Evolutionary conservation across 1,140 invertebrate species (phyloP).

Genomic region (Trichonephila clavipes): DNA sequence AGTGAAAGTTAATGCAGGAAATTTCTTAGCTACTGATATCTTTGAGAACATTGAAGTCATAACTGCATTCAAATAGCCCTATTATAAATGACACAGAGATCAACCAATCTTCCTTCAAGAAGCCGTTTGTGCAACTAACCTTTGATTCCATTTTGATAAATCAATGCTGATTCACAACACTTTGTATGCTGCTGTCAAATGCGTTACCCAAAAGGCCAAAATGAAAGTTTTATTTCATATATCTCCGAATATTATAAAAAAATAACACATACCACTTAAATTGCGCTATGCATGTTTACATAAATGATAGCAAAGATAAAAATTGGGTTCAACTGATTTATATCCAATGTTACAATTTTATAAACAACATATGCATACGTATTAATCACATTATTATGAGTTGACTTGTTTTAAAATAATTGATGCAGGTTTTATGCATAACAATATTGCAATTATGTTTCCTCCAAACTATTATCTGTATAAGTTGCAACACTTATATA

Average conservation of each 20-base stretch:
- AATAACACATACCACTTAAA: neutral
- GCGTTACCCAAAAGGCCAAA: neutral
- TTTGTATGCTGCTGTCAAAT: constrained; percentile 44
- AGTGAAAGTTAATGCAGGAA: constrained; percentile 17
- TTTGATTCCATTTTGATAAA: constrained; percentile 52
- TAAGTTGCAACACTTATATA: too few species aligned
- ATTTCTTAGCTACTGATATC: constrained; percentile 24
- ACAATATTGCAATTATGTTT: too few species aligned
- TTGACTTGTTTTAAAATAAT: too few species aligned
- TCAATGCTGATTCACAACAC: constrained; percentile 27
- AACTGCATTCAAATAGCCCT: constrained; percentile 39
- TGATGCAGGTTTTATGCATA: too few species aligned
- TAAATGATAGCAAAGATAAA: neutral
- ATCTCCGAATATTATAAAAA: neutral
- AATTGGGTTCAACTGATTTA: neutral
- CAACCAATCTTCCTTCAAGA: constrained; percentile 43
- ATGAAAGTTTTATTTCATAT: neutral
- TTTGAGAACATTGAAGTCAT: neutral
- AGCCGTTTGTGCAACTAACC: constrained; percentile 45
- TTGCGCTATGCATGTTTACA: neutral
- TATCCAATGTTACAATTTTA: too few species aligned
- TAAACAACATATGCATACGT: too few species aligned
- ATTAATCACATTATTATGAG: too few species aligned
- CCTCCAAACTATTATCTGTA: too few species aligned
- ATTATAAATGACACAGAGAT: constrained; percentile 41